Evolutionary conservation across 2,797 vertebrate genomes (phyloP), one percentile per base, ranked within the genome.

Genomic region (Enteromius viviparus): DNA sequence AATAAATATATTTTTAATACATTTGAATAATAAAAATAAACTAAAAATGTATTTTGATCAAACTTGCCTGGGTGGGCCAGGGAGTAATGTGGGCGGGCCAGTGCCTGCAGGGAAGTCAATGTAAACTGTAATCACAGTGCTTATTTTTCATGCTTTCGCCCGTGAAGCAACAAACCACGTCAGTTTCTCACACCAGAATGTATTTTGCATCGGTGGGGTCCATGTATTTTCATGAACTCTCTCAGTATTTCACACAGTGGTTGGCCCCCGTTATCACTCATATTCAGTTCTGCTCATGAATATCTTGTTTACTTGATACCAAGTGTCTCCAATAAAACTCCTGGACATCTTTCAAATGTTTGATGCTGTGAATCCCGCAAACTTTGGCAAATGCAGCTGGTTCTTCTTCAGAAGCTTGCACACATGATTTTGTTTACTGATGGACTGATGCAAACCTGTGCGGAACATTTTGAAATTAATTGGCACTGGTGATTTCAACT

Each of bases 251-350:
- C 29, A 15, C 32, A 55, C 19, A n/a, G 32, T 14, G 32, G 4
- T 9, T 34, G 12, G 21, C 14, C 34, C 34, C 53, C 8, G 53
- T 76, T 58, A 58, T 76, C 74, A 26, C 32, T 40, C 40, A 58
- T 58, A 58, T 76, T 76, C 74, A 76, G 74, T 26, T 76, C 74
- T 76, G 34, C 53, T 76, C 74, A 76, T 76, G 53, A 76, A 76
- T 76, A 76, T 76, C 74, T 76, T 60, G 74, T 58, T 76, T 76
- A 17, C 53, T 60, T 60, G 72, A 58, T 76, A 58, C 34, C 51
- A 40, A 58, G 72, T 40, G 74, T 40, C 34, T 58, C 53, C 74
- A 76, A 42, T 76, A 42, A 40, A 76, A 58, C 34, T 58, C 53
- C 51, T 40, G 72, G 53, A 42, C 26, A 42, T 76, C 53, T 76